Evolutionary conservation across 2,888 invertebrate genomes (phyloP).

Genomic region (Catocala sponsa): DNA sequence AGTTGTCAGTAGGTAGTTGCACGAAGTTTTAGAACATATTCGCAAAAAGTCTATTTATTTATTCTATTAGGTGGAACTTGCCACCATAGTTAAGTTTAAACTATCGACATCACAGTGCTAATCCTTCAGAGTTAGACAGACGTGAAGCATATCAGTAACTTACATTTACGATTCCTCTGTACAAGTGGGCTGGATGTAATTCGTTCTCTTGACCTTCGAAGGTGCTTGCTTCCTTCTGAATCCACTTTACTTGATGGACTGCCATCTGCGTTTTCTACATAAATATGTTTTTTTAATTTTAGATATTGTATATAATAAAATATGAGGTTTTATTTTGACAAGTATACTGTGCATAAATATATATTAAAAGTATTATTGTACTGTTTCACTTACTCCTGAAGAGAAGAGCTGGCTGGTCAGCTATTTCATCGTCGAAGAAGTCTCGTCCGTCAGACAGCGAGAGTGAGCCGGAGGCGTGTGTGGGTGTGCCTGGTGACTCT

Average conservation of each 20-base stretch:
- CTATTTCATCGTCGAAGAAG: constrained; percentile 96
- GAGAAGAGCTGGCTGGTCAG: constrained; percentile 95
- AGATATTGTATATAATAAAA: too few relatives aligned
- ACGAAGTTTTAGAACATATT: too few relatives aligned
- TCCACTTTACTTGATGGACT: constrained; percentile 78
- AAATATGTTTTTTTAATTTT: background rate
- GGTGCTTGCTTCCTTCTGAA: constrained; percentile 72
- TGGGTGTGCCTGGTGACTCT: constrained; percentile 92
- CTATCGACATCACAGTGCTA: too few relatives aligned
- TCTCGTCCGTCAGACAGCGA: constrained; percentile 94
- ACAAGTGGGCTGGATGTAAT: constrained; percentile 79
- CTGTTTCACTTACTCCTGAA: constrained; percentile 89
- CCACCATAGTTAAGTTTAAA: too few relatives aligned
- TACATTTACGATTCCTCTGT: constrained; percentile 80
- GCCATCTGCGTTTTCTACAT: constrained; percentile 78
- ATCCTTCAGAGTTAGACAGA: too few relatives aligned
- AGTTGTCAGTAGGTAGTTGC: too few relatives aligned
- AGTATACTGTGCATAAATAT: background rate
- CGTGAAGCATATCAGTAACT: constrained; percentile 34
- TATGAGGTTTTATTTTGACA: background rate
- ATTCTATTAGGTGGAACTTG: too few relatives aligned
- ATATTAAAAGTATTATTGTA: too few relatives aligned
- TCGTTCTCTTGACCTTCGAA: constrained; percentile 79
- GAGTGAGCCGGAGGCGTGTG: constrained; percentile 92
- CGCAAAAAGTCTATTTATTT: too few relatives aligned